Base-by-base conservation (phyloP, 2,888 invertebrate genomes). In the Melanargia galathea region DNA sequence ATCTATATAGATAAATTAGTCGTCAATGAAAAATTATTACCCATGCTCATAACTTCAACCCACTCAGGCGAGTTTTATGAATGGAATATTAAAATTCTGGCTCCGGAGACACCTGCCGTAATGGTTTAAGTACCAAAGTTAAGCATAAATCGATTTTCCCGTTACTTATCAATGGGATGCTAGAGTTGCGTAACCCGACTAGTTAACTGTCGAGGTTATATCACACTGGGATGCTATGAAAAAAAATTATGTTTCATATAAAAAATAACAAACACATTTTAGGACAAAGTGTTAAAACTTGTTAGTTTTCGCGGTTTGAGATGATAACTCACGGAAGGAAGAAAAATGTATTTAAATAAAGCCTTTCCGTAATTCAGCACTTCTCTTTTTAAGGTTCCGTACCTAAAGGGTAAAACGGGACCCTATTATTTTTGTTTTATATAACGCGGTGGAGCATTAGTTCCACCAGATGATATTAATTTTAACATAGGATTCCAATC, bases 91-190 rank as follows among this genome's bases (percentile, higher is more conserved):
- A 52, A 66, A 57, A 52, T 58, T 65, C 57, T 60, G 56, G 52
- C 62, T 62, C 52, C 56, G 52, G 30, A 51, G 65, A 54, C 67
- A 65, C 67, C 67, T 67, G 67, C 58, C 67, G 62, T 64, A 55
- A 67, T 64, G 46, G 57, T 30, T 49, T 33, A 64, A 55, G 33
- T 43, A 43, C 46, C 26, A 58, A 62, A 64, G 40, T 57, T 64
- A 40, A 67, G 52, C 60, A 67, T 67, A 67, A 60, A 63, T 66
- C 52, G 62, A 59, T 62, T 68, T 64, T 65, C 64, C 69, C 69
- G 70, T 70, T 70, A 69, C 38, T 67, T 71, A 71, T 71, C 69
- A 70, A 71, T 71, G 70, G 65, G 68, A 68, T 52, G 62, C 52
- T 64, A 60, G 54, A 51, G 65, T 69, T 71, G 70, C 63, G 65